These are phyloP conservation scores for Pachypeltis micranthus DNA, from an alignment of 1,140 invertebrate species.

Conservation along the genomic window DNA sequence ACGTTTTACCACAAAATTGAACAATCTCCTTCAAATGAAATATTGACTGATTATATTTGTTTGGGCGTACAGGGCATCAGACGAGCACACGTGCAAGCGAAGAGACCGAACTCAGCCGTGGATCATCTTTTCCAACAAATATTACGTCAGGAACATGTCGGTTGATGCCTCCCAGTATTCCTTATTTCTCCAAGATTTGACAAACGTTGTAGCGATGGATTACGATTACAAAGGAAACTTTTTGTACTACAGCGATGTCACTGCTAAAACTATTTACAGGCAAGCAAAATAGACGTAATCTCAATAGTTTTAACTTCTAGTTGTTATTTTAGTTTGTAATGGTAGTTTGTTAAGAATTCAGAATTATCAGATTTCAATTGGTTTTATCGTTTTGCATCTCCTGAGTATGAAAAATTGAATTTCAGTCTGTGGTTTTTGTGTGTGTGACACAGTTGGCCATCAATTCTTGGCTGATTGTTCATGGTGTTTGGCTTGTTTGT, in stretches of 20 bases:
- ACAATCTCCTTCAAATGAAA: too few species aligned
- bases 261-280: conserved; percentile 81
- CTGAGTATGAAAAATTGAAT: too few species aligned
- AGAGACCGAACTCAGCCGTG: conserved; percentile 73
- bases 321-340: background rate
- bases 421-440: too few species aligned
- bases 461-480: too few species aligned
- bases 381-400: background rate
- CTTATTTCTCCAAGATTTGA: conserved; percentile 84
- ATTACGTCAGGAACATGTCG: conserved; percentile 93
- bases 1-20: background rate
- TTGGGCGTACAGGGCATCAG: conserved; percentile 34
- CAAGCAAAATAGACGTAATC: conserved; percentile 32
- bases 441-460: too few species aligned
- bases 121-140: conserved; percentile 95
- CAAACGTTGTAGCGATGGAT: conserved; percentile 93
- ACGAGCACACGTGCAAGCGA: conserved; percentile 83
- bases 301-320: background rate
- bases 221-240: conserved; percentile 74
- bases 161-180: conserved; percentile 74
- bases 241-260: conserved; percentile 91
- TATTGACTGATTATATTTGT: too few species aligned
- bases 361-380: background rate
- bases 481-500: too few species aligned
- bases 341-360: background rate